Percentiles rank a stretch among this genome's conserved stretches.
phyloP scores from a whole-genome alignment of 2,888 invertebrate species.

The Lamellibrachia columna region DNA sequence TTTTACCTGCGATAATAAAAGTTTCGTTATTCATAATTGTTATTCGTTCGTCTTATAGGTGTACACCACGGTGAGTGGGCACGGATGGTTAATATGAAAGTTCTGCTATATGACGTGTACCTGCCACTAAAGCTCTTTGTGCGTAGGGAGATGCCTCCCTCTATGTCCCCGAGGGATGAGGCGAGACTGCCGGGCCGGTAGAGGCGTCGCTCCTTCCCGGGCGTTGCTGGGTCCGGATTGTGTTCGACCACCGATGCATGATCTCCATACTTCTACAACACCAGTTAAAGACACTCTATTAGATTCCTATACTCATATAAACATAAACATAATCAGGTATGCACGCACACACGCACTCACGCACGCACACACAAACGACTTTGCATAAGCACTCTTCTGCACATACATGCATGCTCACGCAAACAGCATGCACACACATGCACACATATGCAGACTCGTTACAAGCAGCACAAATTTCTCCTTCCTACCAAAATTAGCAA shows the following conservation, averaged over 20 bases:
- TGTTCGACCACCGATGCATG: neutral
- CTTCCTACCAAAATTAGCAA: too few relatives aligned
- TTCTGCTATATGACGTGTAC: neutral
- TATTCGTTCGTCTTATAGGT: too few relatives aligned
- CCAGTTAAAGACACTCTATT: neutral
- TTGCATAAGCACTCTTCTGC: neutral
- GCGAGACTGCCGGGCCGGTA: conserved; percentile 32
- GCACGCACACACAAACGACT: neutral
- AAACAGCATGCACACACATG: neutral
- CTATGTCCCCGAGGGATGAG: conserved; percentile 24
- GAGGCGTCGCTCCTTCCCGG: conserved; percentile 21
- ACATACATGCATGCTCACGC: neutral
- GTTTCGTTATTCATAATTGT: too few relatives aligned
- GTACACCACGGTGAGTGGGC: too few relatives aligned
- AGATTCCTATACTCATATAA: neutral
- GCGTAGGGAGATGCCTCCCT: conserved; percentile 22
- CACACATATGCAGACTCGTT: neutral
- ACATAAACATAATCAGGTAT: neutral
- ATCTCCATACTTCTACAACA: neutral
- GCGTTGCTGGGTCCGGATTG: neutral
- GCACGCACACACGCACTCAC: neutral
- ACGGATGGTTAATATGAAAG: too few relatives aligned
- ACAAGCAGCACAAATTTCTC: neutral
- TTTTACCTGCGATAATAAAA: too few relatives aligned
- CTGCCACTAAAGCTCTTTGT: conserved; percentile 4